A percentile compares a stretch with the other conserved stretches of the same genome.
Conservation (phyloP, 37 sponge, comb jelly and placozoan species). For the Chondrilla cf. caribensis region DNA sequence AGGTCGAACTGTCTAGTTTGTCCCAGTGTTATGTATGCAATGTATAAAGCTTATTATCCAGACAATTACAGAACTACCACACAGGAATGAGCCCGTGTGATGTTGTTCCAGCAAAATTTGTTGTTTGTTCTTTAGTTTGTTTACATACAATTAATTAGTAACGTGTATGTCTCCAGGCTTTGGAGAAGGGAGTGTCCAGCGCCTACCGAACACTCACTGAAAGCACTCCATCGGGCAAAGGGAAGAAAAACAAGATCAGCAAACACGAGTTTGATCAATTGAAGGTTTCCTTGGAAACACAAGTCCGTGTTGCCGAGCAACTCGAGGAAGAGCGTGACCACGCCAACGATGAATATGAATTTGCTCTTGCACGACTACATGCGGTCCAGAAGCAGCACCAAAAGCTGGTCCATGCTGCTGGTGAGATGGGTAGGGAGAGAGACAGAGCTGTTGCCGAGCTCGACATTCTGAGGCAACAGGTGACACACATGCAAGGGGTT, state of each 20-base stretch:
- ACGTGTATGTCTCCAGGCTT: background rate
- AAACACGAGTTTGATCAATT: constrained; percentile 47
- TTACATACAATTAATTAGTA: too few relatives aligned
- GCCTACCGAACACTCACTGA: constrained; percentile 8
- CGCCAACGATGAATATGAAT: constrained; percentile 63
- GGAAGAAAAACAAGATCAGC: constrained; percentile 19
- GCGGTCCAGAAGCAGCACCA: constrained; percentile 9
- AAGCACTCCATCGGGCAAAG: background rate
- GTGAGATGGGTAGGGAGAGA: constrained; percentile 61
- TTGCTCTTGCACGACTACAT: constrained; percentile 46
- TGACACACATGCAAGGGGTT: background rate
- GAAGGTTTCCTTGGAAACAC: constrained; percentile 44
- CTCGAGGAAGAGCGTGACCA: constrained; percentile 70
- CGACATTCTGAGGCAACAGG: constrained; percentile 4
- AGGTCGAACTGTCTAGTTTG: too few relatives aligned
- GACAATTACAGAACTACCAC: too few relatives aligned
- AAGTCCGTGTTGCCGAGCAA: constrained; percentile 45
- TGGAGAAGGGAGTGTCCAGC: constrained; percentile 11
- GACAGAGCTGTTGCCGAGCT: constrained; percentile 47
- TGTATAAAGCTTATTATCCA: too few relatives aligned
- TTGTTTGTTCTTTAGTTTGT: too few relatives aligned
- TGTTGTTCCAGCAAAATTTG: too few relatives aligned
- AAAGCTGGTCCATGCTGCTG: constrained; percentile 18
- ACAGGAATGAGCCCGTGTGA: too few relatives aligned
- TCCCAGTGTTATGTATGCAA: too few relatives aligned